A percentile compares a stretch with the other conserved stretches of the same genome.
Evolutionary conservation across 2,888 invertebrate species (phyloP).

Genomic region (Thyatira batis): DNA sequence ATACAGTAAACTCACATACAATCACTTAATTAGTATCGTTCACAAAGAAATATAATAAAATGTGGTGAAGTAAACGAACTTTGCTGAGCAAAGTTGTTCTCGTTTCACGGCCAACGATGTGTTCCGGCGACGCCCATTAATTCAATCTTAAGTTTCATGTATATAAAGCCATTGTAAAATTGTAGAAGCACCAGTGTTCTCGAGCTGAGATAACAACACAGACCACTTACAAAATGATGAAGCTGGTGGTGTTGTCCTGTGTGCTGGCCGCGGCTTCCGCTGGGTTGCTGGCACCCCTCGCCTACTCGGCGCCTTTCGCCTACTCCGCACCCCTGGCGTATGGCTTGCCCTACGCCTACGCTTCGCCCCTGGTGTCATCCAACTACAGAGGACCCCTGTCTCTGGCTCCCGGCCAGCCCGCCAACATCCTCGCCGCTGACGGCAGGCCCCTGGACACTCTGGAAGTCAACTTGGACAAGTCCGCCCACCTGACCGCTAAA

Average conservation of each 20-base stretch:
- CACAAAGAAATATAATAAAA: constrained; percentile 24
- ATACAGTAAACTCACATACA: too few species aligned
- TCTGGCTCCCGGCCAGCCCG: constrained; percentile 73
- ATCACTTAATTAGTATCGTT: neutral
- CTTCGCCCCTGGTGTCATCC: constrained; percentile 40
- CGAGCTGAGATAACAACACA: constrained; percentile 61
- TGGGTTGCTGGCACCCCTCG: constrained; percentile 24
- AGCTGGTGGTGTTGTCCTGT: constrained; percentile 84
- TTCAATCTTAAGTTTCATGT: constrained; percentile 37
- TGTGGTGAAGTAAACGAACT: constrained; percentile 31
- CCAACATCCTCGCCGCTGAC: constrained; percentile 67
- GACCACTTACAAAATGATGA: constrained; percentile 75
- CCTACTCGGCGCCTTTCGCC: constrained; percentile 34
- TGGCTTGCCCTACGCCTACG: constrained; percentile 37
- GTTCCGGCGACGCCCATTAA: constrained; percentile 55
- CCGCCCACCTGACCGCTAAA: constrained; percentile 68
- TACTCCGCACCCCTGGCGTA: constrained; percentile 15
- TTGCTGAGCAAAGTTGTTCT: constrained; percentile 60
- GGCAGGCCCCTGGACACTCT: constrained; percentile 73
- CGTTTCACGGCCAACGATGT: constrained; percentile 57
- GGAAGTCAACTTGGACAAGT: constrained; percentile 72
- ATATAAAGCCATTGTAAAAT: constrained; percentile 50
- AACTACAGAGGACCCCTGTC: constrained; percentile 71
- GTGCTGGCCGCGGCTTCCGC: constrained; percentile 82
- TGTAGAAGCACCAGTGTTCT: constrained; percentile 61